These are phyloP conservation scores for Palythoa heliodiscus DNA, from an alignment of 92 coral and sea anemone genomes.

Conservation along the genomic window DNA sequence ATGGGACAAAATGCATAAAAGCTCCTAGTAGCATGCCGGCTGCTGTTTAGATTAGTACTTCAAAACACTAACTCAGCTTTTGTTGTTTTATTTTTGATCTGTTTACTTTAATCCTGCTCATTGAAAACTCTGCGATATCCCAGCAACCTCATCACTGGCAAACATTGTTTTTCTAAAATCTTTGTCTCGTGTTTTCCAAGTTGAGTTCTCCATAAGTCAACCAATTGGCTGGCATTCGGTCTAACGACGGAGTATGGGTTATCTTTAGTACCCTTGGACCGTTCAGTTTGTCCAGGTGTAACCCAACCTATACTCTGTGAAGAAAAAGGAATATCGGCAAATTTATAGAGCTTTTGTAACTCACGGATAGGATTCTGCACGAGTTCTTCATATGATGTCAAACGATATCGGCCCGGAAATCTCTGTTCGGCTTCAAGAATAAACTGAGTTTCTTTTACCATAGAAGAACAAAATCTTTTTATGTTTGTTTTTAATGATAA, in stretches of 20 bases:
- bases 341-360: slow-evolving; percentile 57
- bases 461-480: slow-evolving; percentile 63
- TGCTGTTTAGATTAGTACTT: no score
- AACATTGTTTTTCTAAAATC: slow-evolving; percentile 70
- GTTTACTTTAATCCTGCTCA: not conserved
- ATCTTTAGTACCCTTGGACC: not conserved
- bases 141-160: slow-evolving; percentile 62
- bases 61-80: no score
- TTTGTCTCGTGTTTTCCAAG: slow-evolving; percentile 47
- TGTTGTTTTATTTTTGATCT: not conserved
- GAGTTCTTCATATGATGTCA: slow-evolving; percentile 80
- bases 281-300: slow-evolving; percentile 29
- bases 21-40: no score
- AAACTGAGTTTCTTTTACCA: slow-evolving; percentile 61
- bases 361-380: slow-evolving; percentile 44
- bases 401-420: slow-evolving; percentile 50
- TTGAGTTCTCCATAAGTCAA: slow-evolving; percentile 67
- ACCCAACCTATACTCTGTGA: slow-evolving; percentile 55
- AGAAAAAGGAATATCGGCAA: slow-evolving; percentile 62
- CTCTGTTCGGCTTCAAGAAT: slow-evolving; percentile 59
- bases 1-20: no score
- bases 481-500: slow-evolving; percentile 45
- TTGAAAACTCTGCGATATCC: slow-evolving; percentile 41
- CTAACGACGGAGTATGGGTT: slow-evolving; percentile 65
- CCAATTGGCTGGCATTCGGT: slow-evolving; percentile 51